Evolutionary conservation across 2,113 vertebrate genomes (phyloP).

Genomic region (Limnothrissa miodon): DNA sequence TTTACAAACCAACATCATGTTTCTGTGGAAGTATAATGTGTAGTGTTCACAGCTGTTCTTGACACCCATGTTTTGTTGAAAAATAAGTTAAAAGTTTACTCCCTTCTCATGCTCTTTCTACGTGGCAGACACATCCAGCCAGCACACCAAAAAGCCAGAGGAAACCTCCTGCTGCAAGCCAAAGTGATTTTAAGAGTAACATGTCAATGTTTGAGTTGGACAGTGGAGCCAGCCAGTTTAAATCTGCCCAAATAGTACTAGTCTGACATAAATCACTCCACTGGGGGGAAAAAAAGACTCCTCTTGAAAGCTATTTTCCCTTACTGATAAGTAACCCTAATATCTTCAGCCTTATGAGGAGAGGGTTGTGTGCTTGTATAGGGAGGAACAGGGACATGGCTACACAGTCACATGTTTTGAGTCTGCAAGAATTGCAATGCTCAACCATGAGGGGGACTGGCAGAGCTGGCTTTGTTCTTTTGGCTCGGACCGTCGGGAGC

Average conservation of each 20-base stretch:
- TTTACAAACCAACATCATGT: not conserved
- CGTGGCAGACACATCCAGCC: not conserved
- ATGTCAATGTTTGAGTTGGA: not conserved
- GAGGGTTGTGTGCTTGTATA: not conserved
- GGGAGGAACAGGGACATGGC: not conserved
- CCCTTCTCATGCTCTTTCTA: not conserved
- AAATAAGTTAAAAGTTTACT: not conserved
- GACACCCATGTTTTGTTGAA: not conserved
- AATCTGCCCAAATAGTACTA: not conserved
- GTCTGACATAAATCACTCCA: not conserved
- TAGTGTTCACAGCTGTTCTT: not conserved
- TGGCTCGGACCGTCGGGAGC: not conserved
- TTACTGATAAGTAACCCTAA: not conserved
- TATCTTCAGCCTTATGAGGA: not conserved
- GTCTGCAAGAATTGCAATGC: not conserved
- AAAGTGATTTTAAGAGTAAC: slow-evolving; percentile 2
- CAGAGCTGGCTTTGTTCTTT: not conserved
- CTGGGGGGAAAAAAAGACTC: not conserved
- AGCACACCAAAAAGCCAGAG: not conserved
- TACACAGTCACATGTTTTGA: not conserved
- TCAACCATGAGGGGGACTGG: not conserved
- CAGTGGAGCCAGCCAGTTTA: not conserved
- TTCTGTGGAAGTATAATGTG: not conserved
- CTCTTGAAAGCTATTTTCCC: not conserved
- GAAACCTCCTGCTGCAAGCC: not conserved